Base-by-base conservation (phyloP, 1,140 invertebrate genomes). In the Drosophila pseudoananassae region DNA sequence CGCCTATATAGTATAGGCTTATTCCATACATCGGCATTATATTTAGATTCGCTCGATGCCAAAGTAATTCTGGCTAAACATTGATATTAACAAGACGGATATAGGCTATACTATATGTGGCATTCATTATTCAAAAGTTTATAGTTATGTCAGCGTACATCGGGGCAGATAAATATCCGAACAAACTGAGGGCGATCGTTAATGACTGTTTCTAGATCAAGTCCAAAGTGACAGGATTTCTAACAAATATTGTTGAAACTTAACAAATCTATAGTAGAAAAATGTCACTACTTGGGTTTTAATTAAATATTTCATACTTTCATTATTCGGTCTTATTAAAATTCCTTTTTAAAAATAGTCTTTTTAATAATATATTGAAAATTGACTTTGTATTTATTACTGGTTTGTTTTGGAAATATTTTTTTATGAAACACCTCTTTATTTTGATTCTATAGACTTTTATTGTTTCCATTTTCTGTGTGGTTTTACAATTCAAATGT, bases 31-130 rank as follows among this genome's bases (percentile, higher is more conserved):
- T 17, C 0, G n/a, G 14, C 40, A 43, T 69, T 70, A 69, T 69
- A 69, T 70, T 70, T 70, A 70, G 64, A 61, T 38, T 61, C 10
- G 25, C 40, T 43, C 40, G 55, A 9, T 23, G 50, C 40, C 40
- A 68, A 55, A 69, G 65, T 69, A 69, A 68, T 69, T 46, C 50
- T 36, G 63, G 40, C 55, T 47, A 69, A 69, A 56, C 65, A 69
- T 69, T 69, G 17, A 69, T 69, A 69, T 69, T 68, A 69, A 69
- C 31, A 68, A 68, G 40, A 47, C 36, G 25, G 23, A 43, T 29
- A 68, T 31, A 8, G 25, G 20, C 47, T 31, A 10, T 17, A 9
- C 29, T 31, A 7, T 38, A 38, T 23, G 27, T 27, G 17, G 46
- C 25, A 68, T 46, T 45, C n/a, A 64, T 10, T 17, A 51, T 50